Percentiles rank a stretch among this genome's conserved stretches.
Conservation (phyloP, 2,113 vertebrate species). For the Bos taurus region DNA sequence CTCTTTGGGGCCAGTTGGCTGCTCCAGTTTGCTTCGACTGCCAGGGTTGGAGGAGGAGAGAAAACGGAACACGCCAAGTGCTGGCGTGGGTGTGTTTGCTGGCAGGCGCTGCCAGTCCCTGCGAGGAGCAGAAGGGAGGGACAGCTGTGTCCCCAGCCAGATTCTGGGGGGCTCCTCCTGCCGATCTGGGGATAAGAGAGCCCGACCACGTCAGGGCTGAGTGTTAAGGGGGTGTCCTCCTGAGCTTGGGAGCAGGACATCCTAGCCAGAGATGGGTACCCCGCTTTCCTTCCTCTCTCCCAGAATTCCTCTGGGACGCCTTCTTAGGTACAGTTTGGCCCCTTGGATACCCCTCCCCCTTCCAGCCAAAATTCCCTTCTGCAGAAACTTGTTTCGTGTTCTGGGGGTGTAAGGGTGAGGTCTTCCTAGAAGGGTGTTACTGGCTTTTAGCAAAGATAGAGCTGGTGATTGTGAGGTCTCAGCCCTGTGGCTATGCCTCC, state of each 20-base stretch:
- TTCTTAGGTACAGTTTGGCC: background rate
- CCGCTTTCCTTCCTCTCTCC: background rate
- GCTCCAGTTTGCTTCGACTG: background rate
- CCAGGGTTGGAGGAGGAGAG: background rate
- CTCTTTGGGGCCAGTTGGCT: background rate
- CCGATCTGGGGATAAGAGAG: background rate
- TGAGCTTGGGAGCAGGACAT: too few relatives aligned
- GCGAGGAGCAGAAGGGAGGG: background rate
- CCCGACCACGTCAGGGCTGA: fast-evolving
- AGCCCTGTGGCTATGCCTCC: fast-evolving
- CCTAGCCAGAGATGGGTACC: fast-evolving
- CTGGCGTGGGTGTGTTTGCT: background rate
- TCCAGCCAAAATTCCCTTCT: background rate
- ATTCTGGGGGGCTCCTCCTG: background rate
- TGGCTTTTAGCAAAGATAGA: background rate
- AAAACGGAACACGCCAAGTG: background rate
- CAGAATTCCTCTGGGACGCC: background rate
- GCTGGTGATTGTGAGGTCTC: background rate
- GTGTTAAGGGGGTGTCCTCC: background rate
- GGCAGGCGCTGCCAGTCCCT: background rate
- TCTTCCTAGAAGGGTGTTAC: background rate
- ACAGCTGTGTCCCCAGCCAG: background rate
- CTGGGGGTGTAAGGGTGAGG: background rate
- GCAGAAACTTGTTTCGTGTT: background rate
- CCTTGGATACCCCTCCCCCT: background rate